phyloP scores from a whole-genome alignment of 2,888 invertebrate genomes.

The Brenthis hecate region DNA sequence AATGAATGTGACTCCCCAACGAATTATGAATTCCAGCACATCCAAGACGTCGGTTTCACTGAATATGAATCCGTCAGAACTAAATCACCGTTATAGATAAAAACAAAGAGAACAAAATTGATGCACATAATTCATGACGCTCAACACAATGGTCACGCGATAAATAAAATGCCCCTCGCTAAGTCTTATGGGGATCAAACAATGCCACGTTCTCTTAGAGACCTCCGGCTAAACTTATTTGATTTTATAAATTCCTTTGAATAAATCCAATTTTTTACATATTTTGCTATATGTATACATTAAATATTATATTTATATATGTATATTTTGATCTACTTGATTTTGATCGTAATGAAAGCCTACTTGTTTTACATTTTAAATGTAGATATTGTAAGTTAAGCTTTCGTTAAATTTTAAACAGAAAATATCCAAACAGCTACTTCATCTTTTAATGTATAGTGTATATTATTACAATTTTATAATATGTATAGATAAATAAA shows the following conservation, averaged over 20 bases:
- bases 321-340: too few species aligned
- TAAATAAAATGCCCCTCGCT: conserved; percentile 50
- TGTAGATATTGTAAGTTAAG: too few species aligned
- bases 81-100: conserved; percentile 58
- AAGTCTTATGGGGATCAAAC: conserved; percentile 58
- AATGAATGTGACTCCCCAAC: conserved; percentile 31
- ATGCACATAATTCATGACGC: conserved; percentile 75
- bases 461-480: too few species aligned
- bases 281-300: too few species aligned
- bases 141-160: conserved; percentile 49
- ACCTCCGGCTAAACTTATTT: conserved; percentile 41
- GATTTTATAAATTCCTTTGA: background rate
- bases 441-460: too few species aligned
- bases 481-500: too few species aligned
- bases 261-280: too few species aligned
- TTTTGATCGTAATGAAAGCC: too few species aligned
- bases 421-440: too few species aligned
- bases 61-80: conserved; percentile 51
- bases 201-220: conserved; percentile 62
- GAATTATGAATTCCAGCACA: conserved; percentile 38
- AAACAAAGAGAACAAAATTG: conserved; percentile 62
- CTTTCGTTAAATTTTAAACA: too few species aligned
- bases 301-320: too few species aligned
- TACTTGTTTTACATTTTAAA: too few species aligned
- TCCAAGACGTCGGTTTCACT: conserved; percentile 40